Evolutionary conservation across 2,888 invertebrate species (phyloP).

Genomic region (Dryobotodes eremita): DNA sequence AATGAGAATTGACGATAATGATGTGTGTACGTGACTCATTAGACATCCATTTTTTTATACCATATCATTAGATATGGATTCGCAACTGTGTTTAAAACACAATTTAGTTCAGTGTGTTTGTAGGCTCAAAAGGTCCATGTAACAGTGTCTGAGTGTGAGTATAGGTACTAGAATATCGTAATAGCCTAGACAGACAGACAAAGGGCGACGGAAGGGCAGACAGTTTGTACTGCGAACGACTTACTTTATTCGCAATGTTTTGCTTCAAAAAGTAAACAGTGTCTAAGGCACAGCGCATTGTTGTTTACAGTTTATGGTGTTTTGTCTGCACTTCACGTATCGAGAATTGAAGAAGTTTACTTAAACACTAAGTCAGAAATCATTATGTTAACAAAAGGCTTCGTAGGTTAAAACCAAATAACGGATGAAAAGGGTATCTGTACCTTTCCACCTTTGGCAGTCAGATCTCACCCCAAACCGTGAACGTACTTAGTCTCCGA

Average conservation of each 20-base stretch:
- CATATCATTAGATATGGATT: slow-evolving; percentile 24
- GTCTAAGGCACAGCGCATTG: slow-evolving; percentile 7
- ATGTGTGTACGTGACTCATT: slow-evolving; percentile 6
- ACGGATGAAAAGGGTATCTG: background rate
- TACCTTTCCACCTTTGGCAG: background rate
- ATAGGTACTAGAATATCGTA: slow-evolving; percentile 49
- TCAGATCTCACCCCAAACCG: background rate
- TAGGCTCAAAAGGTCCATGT: slow-evolving; percentile 43
- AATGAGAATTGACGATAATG: background rate
- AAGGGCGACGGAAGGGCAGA: slow-evolving; percentile 83
- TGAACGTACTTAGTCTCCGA: background rate
- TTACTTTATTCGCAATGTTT: slow-evolving; percentile 54
- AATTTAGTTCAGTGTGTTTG: slow-evolving; percentile 58
- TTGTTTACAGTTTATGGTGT: slow-evolving; percentile 23
- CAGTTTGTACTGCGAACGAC: slow-evolving; percentile 70
- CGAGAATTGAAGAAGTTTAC: background rate
- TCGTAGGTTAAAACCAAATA: too few species aligned
- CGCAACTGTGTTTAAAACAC: slow-evolving; percentile 31
- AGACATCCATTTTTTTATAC: slow-evolving; percentile 10
- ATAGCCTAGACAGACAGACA: slow-evolving; percentile 68
- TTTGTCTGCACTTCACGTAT: slow-evolving; percentile 30
- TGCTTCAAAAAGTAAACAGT: slow-evolving; percentile 55
- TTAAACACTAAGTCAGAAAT: background rate
- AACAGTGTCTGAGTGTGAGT: slow-evolving; percentile 52
- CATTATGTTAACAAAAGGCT: background rate